A percentile compares a stretch with the other conserved stretches of the same genome.
These are phyloP conservation scores for Phoxinus dragarum DNA, from an alignment of 2,797 vertebrate genomes.

Conservation along the genomic window DNA sequence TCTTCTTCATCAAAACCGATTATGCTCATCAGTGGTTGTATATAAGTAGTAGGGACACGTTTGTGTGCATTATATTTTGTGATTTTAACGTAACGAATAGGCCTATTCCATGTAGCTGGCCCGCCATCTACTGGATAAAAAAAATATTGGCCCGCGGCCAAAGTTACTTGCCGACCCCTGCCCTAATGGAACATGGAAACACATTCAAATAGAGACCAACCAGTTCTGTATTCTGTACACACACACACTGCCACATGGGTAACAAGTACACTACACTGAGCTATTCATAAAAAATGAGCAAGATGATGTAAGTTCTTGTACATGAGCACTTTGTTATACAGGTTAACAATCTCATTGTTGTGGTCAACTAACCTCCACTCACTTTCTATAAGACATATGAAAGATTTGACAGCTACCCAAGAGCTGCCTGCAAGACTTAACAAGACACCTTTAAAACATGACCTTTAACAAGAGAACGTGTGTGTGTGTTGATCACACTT, in stretches of 20 bases:
- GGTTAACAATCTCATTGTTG: not conserved
- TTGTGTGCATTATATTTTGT: no score
- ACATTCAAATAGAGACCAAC: no score
- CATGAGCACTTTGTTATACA: not conserved
- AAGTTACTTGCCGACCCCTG: no score
- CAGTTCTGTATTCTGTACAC: no score
- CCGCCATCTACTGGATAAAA: no score
- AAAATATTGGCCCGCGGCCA: no score
- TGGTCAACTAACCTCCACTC: conserved; percentile 19
- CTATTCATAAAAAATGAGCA: not conserved
- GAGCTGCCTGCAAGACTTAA: conserved; percentile 31
- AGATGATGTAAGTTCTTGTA: not conserved
- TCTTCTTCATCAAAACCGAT: no score
- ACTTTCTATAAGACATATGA: conserved; percentile 1
- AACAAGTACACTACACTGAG: not conserved
- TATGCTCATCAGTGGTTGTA: no score
- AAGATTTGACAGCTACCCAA: conserved; percentile 18
- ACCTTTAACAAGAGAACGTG: conserved; percentile 23
- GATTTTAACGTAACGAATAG: no score
- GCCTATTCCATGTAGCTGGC: no score
- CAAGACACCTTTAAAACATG: conserved; percentile 42
- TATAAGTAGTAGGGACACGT: no score
- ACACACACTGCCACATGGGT: not conserved
- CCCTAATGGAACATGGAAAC: no score
- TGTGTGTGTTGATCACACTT: conserved; percentile 11